Conservation (phyloP, 2,888 invertebrate genomes). For the Brachylomia viminalis region DNA sequence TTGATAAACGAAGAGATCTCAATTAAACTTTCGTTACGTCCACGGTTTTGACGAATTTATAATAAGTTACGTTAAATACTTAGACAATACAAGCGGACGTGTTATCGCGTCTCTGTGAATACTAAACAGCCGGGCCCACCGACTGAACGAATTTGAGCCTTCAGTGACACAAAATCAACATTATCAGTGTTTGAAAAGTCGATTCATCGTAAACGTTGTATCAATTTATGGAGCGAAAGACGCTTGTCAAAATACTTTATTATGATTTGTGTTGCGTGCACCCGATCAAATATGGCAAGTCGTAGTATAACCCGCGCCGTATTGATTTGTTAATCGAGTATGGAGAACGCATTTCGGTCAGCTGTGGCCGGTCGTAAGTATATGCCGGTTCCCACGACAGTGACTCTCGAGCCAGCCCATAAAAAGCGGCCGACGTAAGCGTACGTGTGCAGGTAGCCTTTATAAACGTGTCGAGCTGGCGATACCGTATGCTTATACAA, state of each 20-base stretch:
- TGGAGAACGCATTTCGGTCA: slow-evolving; percentile 90
- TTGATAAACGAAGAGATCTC: slow-evolving; percentile 71
- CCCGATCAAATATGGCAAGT: slow-evolving; percentile 82
- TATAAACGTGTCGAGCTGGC: slow-evolving; percentile 81
- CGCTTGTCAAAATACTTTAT: slow-evolving; percentile 78
- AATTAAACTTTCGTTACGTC: slow-evolving; percentile 82
- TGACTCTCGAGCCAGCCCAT: slow-evolving; percentile 87
- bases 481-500: slow-evolving; percentile 80
- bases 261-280: slow-evolving; percentile 77
- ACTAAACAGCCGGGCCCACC: slow-evolving; percentile 76
- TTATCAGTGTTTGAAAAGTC: slow-evolving; percentile 59
- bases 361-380: slow-evolving; percentile 88
- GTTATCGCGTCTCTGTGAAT: slow-evolving; percentile 80
- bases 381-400: slow-evolving; percentile 90
- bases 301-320: slow-evolving; percentile 80
- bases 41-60: slow-evolving; percentile 85
- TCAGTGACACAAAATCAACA: slow-evolving; percentile 63
- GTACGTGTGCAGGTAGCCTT: slow-evolving; percentile 88
- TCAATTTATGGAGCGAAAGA: slow-evolving; percentile 78
- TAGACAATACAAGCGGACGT: slow-evolving; percentile 82
- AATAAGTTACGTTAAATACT: slow-evolving; percentile 78
- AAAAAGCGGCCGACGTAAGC: slow-evolving; percentile 88
- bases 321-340: slow-evolving; percentile 90
- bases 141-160: slow-evolving; percentile 75
- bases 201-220: slow-evolving; percentile 68